These are phyloP conservation scores for Conus ventricosus DNA, from an alignment of 1,140 invertebrate species.

Conservation along the genomic window DNA sequence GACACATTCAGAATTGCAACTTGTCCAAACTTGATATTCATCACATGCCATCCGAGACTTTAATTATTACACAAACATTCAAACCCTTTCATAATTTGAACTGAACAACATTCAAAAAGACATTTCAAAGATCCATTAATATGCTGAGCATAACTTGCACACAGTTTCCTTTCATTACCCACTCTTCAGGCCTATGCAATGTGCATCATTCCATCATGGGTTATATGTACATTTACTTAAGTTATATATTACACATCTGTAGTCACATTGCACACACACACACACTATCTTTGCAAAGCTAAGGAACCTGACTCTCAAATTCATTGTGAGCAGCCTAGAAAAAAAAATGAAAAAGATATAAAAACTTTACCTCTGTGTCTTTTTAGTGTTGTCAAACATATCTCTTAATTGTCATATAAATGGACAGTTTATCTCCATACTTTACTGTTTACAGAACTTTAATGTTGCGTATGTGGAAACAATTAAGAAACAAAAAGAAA, in stretches of 20 bases:
- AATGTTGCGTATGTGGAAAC: no score
- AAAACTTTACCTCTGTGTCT: no score
- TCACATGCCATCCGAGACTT: not conserved
- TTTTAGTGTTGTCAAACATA: no score
- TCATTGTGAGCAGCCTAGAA: no score
- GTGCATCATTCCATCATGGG: not conserved
- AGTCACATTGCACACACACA: not conserved
- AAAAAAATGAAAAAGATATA: no score
- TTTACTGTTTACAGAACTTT: no score
- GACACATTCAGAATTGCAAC: conserved; percentile 23
- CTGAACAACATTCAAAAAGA: not conserved
- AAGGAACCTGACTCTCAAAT: no score
- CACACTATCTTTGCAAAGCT: not conserved
- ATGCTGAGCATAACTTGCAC: not conserved
- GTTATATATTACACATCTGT: not conserved
- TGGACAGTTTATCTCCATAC: no score
- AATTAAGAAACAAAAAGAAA: no score
- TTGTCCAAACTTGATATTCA: not conserved
- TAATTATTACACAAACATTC: not conserved
- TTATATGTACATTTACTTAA: not conserved
- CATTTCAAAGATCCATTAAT: conserved; percentile 11
- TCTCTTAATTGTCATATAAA: no score
- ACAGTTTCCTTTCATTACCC: not conserved
- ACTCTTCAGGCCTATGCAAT: not conserved
- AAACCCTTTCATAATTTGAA: not conserved